phyloP scores from a whole-genome alignment of 2,888 invertebrate genomes.

The Rhorus exstirpatorius region DNA sequence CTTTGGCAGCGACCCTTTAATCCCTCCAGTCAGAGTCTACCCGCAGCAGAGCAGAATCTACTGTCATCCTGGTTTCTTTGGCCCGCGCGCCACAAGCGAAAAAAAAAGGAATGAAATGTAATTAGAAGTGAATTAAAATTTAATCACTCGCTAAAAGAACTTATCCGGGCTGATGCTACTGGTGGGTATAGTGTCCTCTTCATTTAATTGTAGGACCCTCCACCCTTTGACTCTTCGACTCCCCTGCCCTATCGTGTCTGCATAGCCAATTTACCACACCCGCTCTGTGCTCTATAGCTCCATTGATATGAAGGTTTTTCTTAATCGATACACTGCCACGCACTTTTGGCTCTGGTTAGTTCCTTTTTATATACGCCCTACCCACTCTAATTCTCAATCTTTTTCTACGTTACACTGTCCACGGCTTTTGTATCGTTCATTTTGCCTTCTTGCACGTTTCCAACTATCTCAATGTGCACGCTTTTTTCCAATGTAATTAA shows the following conservation, averaged over 20 bases:
- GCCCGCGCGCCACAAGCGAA: conserved; percentile 3
- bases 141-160: conserved; percentile 83
- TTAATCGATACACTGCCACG: conserved; percentile 8
- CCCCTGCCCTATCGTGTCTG: conserved; percentile 40
- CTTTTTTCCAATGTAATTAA: no score
- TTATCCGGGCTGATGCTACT: conserved; percentile 78
- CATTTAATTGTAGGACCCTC: conserved; percentile 80
- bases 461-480: no score
- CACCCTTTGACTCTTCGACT: conserved; percentile 61
- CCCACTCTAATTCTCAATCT: conserved; percentile 52
- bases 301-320: background rate
- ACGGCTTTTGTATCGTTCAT: conserved; percentile 50
- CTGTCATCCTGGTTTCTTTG: conserved; percentile 40
- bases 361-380: conserved; percentile 42
- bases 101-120: conserved; percentile 79
- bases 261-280: conserved; percentile 7
- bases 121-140: conserved; percentile 85
- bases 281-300: background rate
- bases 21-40: conserved; percentile 34
- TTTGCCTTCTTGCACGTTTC: conserved; percentile 18
- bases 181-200: conserved; percentile 80
- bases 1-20: conserved; percentile 56
- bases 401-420: conserved; percentile 41
- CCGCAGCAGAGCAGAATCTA: conserved; percentile 44
- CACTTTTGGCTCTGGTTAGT: conserved; percentile 56